These are phyloP conservation scores for Parnassius smintheus DNA, from an alignment of 2,888 invertebrate genomes.

Conservation along the genomic window DNA sequence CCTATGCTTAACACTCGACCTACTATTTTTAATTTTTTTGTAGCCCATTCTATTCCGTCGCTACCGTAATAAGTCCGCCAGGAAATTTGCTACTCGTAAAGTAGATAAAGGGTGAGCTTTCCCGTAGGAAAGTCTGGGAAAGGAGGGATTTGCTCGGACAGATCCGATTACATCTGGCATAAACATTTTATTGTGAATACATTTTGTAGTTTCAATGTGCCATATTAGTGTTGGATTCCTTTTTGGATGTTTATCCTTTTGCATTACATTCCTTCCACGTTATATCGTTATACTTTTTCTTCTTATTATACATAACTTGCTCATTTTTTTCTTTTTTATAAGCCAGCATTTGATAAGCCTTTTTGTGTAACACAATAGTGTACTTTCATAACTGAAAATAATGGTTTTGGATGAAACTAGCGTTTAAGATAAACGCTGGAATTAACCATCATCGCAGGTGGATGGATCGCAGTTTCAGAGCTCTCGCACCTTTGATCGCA, in stretches of 20 bases:
- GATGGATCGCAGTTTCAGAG: too few species aligned
- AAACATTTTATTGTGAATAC: conserved; percentile 28
- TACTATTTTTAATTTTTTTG: conserved; percentile 8
- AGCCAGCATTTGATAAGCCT: too few species aligned
- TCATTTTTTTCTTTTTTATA: too few species aligned
- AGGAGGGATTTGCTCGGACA: conserved; percentile 33
- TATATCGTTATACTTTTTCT: too few species aligned
- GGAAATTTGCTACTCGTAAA: conserved; percentile 37
- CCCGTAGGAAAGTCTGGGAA: conserved; percentile 32
- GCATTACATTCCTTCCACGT: neutral
- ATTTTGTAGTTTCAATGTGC: conserved; percentile 16
- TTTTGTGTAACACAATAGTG: too few species aligned
- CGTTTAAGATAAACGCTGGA: too few species aligned
- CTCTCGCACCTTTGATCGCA: too few species aligned
- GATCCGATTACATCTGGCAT: conserved; percentile 32
- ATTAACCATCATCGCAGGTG: too few species aligned
- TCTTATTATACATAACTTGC: too few species aligned
- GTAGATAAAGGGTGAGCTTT: conserved; percentile 33
- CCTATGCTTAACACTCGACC: conserved; percentile 3
- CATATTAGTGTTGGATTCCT: conserved; percentile 12
- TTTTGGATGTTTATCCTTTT: conserved; percentile 8
- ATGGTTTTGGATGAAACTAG: too few species aligned
- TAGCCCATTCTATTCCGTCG: neutral
- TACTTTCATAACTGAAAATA: too few species aligned
- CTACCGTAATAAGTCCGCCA: conserved; percentile 30